Evolutionary conservation across 2,888 invertebrate genomes (phyloP).

Genomic region (Campoletis raptor): DNA sequence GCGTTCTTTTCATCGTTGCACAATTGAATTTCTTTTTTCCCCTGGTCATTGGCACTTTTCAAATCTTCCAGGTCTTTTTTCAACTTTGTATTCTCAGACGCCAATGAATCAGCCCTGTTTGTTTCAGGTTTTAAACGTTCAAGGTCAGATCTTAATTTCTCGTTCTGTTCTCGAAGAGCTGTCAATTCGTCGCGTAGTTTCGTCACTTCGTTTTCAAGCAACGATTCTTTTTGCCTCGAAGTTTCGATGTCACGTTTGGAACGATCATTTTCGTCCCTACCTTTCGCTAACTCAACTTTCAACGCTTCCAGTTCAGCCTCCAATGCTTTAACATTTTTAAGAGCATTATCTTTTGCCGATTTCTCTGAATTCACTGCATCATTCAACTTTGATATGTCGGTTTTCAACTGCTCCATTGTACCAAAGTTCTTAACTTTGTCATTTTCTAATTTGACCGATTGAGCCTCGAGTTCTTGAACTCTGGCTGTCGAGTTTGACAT

Average conservation of each 20-base stretch:
- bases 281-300: slow-evolving; percentile 70
- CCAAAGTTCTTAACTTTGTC: slow-evolving; percentile 39
- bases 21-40: slow-evolving; percentile 37
- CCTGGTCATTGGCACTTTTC: slow-evolving; percentile 37
- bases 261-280: slow-evolving; percentile 69
- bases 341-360: slow-evolving; percentile 59
- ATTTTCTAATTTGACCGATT: slow-evolving; percentile 51
- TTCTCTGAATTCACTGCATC: slow-evolving; percentile 62
- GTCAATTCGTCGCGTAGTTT: slow-evolving; percentile 62
- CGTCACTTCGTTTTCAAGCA: slow-evolving; percentile 53
- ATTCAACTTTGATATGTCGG: slow-evolving; percentile 58
- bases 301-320: slow-evolving; percentile 66
- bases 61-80: slow-evolving; percentile 63
- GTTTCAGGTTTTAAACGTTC: slow-evolving; percentile 48
- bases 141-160: slow-evolving; percentile 68
- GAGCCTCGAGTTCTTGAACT: slow-evolving; percentile 53
- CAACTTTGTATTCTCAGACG: slow-evolving; percentile 60
- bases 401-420: slow-evolving; percentile 32
- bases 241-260: slow-evolving; percentile 54
- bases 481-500: slow-evolving; percentile 65
- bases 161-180: slow-evolving; percentile 66
- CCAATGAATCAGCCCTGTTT: slow-evolving; percentile 47
- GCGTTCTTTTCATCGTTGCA: slow-evolving; percentile 36
- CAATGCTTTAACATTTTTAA: slow-evolving; percentile 23
- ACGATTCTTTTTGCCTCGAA: slow-evolving; percentile 40